Percentiles rank a stretch among this genome's conserved stretches.
Conservation (phyloP, 2,797 vertebrate genomes). For the Taenioides sp. region DNA sequence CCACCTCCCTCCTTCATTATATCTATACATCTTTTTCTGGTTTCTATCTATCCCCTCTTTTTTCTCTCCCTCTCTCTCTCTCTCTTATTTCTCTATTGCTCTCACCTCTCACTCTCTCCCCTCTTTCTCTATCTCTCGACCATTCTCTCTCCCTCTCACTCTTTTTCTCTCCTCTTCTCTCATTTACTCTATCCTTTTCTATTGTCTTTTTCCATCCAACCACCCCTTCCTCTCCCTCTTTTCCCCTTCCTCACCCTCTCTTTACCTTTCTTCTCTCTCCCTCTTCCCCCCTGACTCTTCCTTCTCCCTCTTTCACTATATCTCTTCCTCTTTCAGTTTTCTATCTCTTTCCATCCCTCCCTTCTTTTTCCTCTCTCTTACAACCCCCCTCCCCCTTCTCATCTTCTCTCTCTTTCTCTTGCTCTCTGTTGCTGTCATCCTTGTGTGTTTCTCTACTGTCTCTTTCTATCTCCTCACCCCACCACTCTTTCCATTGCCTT, state of each 20-base stretch:
- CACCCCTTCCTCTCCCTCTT: too few species aligned
- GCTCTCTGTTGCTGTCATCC: slow-evolving; percentile 1
- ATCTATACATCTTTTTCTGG: not conserved
- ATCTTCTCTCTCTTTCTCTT: not conserved
- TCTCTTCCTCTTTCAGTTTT: too few species aligned
- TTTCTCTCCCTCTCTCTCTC: not conserved
- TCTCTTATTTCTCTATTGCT: not conserved
- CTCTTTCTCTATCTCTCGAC: not conserved
- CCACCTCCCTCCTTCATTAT: not conserved
- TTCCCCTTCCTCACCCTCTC: too few species aligned
- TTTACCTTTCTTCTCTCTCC: too few species aligned
- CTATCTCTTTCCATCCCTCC: not conserved
- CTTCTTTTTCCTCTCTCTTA: not conserved
- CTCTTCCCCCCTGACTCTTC: not conserved
- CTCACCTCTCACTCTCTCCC: too few species aligned
- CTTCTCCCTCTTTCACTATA: not conserved
- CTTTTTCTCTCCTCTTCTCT: not conserved
- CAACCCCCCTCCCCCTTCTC: too few species aligned
- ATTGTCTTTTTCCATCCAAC: too few species aligned
- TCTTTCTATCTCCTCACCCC: slow-evolving; percentile 44
- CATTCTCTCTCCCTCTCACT: not conserved
- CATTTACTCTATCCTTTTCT: not conserved
- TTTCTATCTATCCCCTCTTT: not conserved
- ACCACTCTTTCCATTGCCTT: slow-evolving; percentile 42
- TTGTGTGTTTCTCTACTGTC: slow-evolving; percentile 46